Evolutionary conservation across 35 echinoderm and acorn worm genomes (phyloP).

Genomic region (Ophioderma brevispina): DNA sequence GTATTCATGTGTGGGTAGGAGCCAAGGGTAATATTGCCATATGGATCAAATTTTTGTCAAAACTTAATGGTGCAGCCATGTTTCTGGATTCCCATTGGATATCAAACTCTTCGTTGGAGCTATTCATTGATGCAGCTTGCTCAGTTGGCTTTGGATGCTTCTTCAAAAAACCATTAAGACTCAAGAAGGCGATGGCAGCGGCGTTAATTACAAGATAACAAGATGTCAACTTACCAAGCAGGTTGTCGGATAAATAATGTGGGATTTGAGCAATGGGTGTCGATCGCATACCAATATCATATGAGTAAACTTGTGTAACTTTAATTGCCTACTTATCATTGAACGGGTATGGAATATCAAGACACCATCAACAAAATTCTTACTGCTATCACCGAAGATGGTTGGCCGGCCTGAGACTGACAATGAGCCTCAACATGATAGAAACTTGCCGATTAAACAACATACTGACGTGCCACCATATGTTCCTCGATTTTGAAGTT

Average conservation of each 20-base stretch:
- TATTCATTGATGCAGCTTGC: too few species aligned
- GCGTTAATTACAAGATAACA: not conserved
- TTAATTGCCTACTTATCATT: slow-evolving; percentile 8
- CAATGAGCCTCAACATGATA: too few species aligned
- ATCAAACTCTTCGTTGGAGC: too few species aligned
- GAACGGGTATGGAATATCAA: too few species aligned
- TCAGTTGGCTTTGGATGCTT: slow-evolving; percentile 11
- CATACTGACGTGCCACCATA: too few species aligned
- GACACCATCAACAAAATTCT: not conserved
- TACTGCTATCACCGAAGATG: not conserved
- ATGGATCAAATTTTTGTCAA: too few species aligned
- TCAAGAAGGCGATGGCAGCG: slow-evolving; percentile 9
- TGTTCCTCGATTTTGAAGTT: too few species aligned
- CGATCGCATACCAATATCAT: not conserved
- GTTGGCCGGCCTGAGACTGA: not conserved
- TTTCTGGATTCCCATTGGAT: too few species aligned
- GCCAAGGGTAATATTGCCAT: too few species aligned
- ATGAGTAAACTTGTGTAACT: not conserved
- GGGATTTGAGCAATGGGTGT: not conserved
- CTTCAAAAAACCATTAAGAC: slow-evolving; percentile 21
- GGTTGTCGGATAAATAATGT: slow-evolving; percentile 2
- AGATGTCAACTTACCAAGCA: not conserved
- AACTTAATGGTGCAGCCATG: not conserved
- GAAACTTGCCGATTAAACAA: too few species aligned
- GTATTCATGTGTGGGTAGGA: not conserved